A percentile compares a stretch with the other conserved stretches of the same genome.
These are phyloP conservation scores for Ganaspis brasiliensis DNA, from an alignment of 2,888 invertebrate species.

Conservation along the genomic window DNA sequence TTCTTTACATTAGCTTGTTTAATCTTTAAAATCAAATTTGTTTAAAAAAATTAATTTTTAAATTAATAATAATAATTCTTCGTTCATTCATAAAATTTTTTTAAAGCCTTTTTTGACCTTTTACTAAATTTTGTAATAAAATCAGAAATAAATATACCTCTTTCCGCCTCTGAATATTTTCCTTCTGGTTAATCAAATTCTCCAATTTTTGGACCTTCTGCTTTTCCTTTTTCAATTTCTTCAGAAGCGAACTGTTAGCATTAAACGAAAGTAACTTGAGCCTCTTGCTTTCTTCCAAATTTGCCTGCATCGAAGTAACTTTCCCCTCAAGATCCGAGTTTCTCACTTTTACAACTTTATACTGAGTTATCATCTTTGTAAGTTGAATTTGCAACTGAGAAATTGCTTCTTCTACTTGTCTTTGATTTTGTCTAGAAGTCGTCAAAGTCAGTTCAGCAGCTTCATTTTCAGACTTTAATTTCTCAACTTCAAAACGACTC, in stretches of 20 bases:
- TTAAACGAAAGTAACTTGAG: constrained; percentile 66
- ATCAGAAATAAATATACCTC: constrained; percentile 62
- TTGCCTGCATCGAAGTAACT: constrained; percentile 64
- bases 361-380: constrained; percentile 71
- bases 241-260: constrained; percentile 68
- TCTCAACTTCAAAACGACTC: constrained; percentile 62
- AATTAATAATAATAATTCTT: no score
- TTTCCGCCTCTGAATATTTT: constrained; percentile 53
- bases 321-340: constrained; percentile 69
- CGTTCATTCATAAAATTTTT: no score
- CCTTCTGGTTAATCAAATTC: constrained; percentile 62
- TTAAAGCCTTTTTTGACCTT: no score
- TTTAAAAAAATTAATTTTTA: no score
- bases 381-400: constrained; percentile 67
- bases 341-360: constrained; percentile 67
- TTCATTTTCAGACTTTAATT: constrained; percentile 66
- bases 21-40: no score
- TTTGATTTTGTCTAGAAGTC: constrained; percentile 67
- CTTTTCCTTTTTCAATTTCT: constrained; percentile 68
- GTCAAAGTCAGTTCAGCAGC: constrained; percentile 63
- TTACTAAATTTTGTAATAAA: background rate
- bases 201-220: constrained; percentile 63
- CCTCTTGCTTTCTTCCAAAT: constrained; percentile 67
- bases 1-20: no score
- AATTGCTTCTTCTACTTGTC: constrained; percentile 72